phyloP scores from a whole-genome alignment of 2,797 vertebrate genomes.

The Numenius phaeopus region DNA sequence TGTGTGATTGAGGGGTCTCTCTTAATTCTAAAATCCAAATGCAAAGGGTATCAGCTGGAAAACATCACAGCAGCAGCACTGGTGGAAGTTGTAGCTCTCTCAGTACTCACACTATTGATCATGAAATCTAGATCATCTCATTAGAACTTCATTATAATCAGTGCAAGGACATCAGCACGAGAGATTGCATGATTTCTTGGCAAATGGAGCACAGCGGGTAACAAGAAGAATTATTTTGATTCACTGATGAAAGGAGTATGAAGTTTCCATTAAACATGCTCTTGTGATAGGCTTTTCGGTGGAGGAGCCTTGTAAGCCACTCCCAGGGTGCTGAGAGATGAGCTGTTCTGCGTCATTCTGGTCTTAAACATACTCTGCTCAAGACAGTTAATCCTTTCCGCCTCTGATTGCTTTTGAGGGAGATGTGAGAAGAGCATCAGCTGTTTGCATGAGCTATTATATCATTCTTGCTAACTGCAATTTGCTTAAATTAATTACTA shows the following conservation, averaged over 20 bases:
- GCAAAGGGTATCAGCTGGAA: not conserved
- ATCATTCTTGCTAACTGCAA: not conserved
- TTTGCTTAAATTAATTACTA: not conserved
- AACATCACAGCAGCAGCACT: not conserved
- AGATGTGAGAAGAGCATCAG: not conserved
- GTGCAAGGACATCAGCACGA: slow-evolving; percentile 18
- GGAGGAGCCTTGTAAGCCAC: not conserved
- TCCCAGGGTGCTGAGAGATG: not conserved
- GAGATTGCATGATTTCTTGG: not conserved
- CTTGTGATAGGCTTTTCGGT: not conserved
- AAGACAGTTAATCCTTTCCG: not conserved
- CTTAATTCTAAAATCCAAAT: not conserved
- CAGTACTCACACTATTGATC: not conserved
- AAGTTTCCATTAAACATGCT: not conserved
- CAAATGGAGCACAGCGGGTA: not conserved
- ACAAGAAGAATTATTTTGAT: not conserved
- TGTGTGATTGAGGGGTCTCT: not conserved
- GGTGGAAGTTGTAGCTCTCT: not conserved
- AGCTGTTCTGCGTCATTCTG: not conserved
- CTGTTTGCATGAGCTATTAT: not conserved
- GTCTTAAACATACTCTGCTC: not conserved
- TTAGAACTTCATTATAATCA: slow-evolving; percentile 32
- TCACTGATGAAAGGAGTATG: not conserved
- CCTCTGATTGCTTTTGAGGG: not conserved
- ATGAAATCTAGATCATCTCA: not conserved